Evolutionary conservation across 2,113 vertebrate species (phyloP).

Genomic region (Apodemus speciosus): DNA sequence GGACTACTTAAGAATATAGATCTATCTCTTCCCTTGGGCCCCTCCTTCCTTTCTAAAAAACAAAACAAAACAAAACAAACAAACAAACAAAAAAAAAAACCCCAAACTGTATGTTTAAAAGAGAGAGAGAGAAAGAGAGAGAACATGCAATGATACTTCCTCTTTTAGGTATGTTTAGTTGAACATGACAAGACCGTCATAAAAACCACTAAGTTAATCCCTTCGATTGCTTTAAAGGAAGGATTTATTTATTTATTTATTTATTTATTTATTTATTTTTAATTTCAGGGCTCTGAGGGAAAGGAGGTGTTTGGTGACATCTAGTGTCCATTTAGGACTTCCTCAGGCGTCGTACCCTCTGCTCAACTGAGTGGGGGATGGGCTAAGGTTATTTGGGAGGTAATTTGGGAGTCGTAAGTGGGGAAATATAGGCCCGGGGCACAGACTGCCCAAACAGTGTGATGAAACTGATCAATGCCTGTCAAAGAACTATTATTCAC

Average conservation of each 20-base stretch:
- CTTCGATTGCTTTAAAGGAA: slow-evolving; percentile 77
- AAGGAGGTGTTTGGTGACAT: slow-evolving; percentile 85
- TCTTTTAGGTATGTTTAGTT: slow-evolving; percentile 79
- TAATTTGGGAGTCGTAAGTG: slow-evolving; percentile 50
- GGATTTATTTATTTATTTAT: background rate
- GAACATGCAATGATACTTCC: slow-evolving; percentile 64
- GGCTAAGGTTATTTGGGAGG: slow-evolving; percentile 39
- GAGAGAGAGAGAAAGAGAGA: slow-evolving; percentile 11
- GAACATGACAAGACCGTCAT: slow-evolving; percentile 79
- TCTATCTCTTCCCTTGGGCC: slow-evolving; percentile 36
- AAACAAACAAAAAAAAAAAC: background rate
- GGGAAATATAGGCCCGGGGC: slow-evolving; percentile 63
- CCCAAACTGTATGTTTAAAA: slow-evolving; percentile 51
- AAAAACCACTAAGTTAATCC: slow-evolving; percentile 77
- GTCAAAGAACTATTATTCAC: slow-evolving; percentile 75
- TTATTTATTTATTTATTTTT: background rate
- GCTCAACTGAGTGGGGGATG: slow-evolving; percentile 28
- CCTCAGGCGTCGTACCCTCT: slow-evolving; percentile 59
- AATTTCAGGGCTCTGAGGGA: slow-evolving; percentile 66
- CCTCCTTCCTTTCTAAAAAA: background rate
- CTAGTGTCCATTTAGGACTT: slow-evolving; percentile 82
- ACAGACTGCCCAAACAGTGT: slow-evolving; percentile 51
- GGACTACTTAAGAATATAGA: slow-evolving; percentile 24
- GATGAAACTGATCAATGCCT: slow-evolving; percentile 74
- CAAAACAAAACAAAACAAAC: no score